Conservation (phyloP, 2,888 invertebrate genomes). For the Itoplectis maculator region DNA sequence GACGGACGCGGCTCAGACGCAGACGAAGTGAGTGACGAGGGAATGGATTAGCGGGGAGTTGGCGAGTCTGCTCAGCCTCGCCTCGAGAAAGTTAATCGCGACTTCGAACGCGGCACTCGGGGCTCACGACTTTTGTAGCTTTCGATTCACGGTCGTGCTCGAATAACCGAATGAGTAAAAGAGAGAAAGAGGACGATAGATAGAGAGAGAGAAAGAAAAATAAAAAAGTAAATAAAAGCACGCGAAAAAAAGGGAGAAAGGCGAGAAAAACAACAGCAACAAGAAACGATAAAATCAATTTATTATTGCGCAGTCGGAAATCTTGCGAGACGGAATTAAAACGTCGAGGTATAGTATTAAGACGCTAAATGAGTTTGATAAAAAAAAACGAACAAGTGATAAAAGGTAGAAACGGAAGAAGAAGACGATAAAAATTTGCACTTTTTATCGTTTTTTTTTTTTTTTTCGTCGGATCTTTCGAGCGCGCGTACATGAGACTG, state of each 20-base stretch:
- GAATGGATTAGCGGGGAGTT: conserved; percentile 80
- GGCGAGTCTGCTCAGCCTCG: conserved; percentile 78
- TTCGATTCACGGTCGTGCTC: conserved; percentile 81
- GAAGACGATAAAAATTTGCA: neutral
- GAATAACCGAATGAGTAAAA: conserved; percentile 72
- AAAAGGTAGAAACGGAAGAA: neutral
- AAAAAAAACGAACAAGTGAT: neutral
- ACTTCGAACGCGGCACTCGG: conserved; percentile 81
- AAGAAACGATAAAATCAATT: conserved; percentile 31
- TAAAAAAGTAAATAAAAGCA: too few species aligned
- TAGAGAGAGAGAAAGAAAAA: too few species aligned
- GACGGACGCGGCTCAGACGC: conserved; percentile 72
- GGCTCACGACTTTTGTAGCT: conserved; percentile 81
- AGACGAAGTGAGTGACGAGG: conserved; percentile 83
- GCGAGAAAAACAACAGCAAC: conserved; percentile 10
- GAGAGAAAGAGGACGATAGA: too few species aligned
- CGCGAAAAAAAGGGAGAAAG: conserved; percentile 12
- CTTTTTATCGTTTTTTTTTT: conserved; percentile 10
- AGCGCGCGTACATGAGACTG: conserved; percentile 27
- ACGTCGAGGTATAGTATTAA: conserved; percentile 45
- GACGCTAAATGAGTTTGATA: conserved; percentile 22
- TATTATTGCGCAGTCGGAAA: conserved; percentile 38
- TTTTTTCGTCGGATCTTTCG: conserved; percentile 5
- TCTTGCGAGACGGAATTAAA: conserved; percentile 37
- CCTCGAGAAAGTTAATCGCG: conserved; percentile 79